Base-by-base conservation (phyloP, 2,888 invertebrate species). In the Neria commutata region DNA sequence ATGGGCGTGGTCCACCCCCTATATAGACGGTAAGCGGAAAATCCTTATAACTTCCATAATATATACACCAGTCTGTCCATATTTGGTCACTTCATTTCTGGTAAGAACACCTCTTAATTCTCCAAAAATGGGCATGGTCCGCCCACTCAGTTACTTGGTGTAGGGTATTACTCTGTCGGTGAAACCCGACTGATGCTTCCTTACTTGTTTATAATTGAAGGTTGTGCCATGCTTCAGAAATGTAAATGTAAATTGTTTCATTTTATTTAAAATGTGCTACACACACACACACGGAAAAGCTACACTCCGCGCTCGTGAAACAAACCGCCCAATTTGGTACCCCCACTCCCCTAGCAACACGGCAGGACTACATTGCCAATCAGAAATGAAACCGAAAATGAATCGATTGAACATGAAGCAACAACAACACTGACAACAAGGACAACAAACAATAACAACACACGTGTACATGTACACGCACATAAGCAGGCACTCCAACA, bases 351-450 rank as follows among this genome's bases (percentile, higher is more conserved):
- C n/a, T n/a, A n/a, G n/a, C n/a, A n/a, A n/a, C n/a, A n/a, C n/a
- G n/a, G n/a, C 64, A 65, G 75, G 74, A 74, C 73, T 73, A 75
- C 72, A 77, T 75, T 76, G 74, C 76, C 77, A 76, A 76, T 76
- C 76, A 77, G 75, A 76, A 77, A 75, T 76, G 74, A 76, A 77
- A 77, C 72, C 75, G 77, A 76, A 77, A 76, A 76, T 75, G 74
- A 74, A 76, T 76, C 75, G 77, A 76, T 76, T 69, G 75, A 42
- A 42, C 21, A 21, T 4, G 3, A 42, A 17, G 14, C 17, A 17
- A 17, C 19, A 53, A 14, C 19, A 53, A 25, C 45, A 53, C 5
- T 23, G 3, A 25, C n/a, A 25, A 33, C 19, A 8, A 52, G 24
- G 14, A 37, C 24, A 11, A 51, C 46, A 46, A 14, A 14, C 24